A percentile compares a stretch with the other conserved stretches of the same genome.
These are phyloP conservation scores for Melanotaenia pygmaea DNA, from an alignment of 2,797 vertebrate species.

Conservation along the genomic window DNA sequence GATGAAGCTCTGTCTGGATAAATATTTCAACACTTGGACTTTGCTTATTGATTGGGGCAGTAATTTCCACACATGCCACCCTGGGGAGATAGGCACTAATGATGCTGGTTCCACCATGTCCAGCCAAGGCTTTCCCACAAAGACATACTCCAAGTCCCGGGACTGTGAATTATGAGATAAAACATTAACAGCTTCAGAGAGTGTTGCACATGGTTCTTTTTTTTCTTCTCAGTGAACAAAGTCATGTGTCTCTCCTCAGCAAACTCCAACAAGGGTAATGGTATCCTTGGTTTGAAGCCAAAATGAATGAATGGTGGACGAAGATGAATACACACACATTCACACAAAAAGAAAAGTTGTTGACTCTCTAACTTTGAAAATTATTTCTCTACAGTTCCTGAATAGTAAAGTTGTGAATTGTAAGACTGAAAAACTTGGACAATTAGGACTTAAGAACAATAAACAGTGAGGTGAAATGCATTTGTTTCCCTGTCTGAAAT, in stretches of 20 bases:
- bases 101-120: slow-evolving; percentile 88
- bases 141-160: slow-evolving; percentile 77
- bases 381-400: slow-evolving; percentile 11
- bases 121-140: slow-evolving; percentile 85
- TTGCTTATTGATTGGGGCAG: slow-evolving; percentile 89
- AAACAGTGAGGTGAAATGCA: slow-evolving; percentile 15
- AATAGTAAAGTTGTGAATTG: slow-evolving; percentile 33
- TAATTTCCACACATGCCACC: slow-evolving; percentile 87
- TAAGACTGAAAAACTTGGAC: slow-evolving; percentile 19
- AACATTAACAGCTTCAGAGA: slow-evolving; percentile 86
- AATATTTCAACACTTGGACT: slow-evolving; percentile 91
- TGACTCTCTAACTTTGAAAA: slow-evolving; percentile 37
- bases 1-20: slow-evolving; percentile 86
- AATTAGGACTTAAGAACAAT: slow-evolving; percentile 23
- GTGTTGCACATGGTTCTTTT: slow-evolving; percentile 70
- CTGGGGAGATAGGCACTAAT: slow-evolving; percentile 84
- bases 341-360: slow-evolving; percentile 44
- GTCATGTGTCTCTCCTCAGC: slow-evolving; percentile 73
- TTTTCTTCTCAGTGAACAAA: slow-evolving; percentile 55
- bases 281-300: slow-evolving; percentile 77
- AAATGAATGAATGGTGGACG: slow-evolving; percentile 41
- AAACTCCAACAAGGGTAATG: slow-evolving; percentile 66
- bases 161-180: slow-evolving; percentile 85
- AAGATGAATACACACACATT: slow-evolving; percentile 9
- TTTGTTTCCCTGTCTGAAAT: slow-evolving; percentile 18